Evolutionary conservation across 2,113 vertebrate species (phyloP).

Genomic region (Chunga burmeisteri): DNA sequence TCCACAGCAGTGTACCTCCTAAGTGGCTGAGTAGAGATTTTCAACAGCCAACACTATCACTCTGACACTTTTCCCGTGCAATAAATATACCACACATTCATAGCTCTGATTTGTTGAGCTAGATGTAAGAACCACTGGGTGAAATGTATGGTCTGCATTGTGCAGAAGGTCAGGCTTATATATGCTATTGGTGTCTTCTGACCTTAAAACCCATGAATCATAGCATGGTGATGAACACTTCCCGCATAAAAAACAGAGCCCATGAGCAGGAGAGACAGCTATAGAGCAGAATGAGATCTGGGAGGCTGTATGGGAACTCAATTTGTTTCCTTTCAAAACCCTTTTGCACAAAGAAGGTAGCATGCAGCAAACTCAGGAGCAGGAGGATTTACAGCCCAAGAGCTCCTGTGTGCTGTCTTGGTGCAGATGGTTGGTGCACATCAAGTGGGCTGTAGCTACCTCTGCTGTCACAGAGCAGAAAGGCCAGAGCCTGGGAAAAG

Average conservation of each 20-base stretch:
- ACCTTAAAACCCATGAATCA: background rate
- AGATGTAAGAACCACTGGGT: background rate
- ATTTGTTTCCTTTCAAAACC: background rate
- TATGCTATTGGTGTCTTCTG: background rate
- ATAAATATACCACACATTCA: background rate
- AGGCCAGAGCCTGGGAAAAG: background rate
- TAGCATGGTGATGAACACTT: background rate
- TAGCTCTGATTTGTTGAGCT: background rate
- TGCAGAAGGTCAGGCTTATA: background rate
- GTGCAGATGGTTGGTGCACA: background rate
- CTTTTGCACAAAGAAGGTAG: background rate
- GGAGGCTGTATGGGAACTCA: background rate
- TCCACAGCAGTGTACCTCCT: background rate
- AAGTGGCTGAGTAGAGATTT: background rate
- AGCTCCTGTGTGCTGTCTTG: background rate
- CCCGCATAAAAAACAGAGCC: background rate
- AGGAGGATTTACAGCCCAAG: background rate
- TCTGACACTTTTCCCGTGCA: background rate
- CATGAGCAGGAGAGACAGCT: background rate
- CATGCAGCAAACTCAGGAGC: background rate
- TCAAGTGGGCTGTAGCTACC: background rate
- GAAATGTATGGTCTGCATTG: background rate
- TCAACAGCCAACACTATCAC: background rate
- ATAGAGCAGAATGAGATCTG: background rate
- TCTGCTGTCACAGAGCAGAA: background rate